phyloP scores from a whole-genome alignment of 92 coral and sea anemone genomes.

The Zoanthus sansibaricus region DNA sequence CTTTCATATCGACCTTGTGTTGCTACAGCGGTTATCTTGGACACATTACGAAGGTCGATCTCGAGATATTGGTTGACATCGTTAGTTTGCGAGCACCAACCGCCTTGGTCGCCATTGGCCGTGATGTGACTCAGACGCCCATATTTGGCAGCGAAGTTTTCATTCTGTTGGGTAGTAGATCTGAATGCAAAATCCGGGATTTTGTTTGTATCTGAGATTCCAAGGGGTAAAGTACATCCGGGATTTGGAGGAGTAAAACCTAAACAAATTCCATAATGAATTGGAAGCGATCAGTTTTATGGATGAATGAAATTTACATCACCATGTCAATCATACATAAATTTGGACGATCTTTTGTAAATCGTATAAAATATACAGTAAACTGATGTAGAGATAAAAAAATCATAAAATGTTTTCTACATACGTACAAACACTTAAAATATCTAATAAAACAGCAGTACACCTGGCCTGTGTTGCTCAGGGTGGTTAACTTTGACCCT shows the following conservation, averaged over 20 bases:
- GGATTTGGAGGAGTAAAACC: conserved; percentile 40
- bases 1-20: conserved; percentile 38
- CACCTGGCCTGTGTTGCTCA: too few species aligned
- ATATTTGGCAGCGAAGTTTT: conserved; percentile 29
- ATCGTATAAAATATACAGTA: too few species aligned
- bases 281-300: background rate
- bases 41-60: conserved; percentile 28
- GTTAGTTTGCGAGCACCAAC: conserved; percentile 28
- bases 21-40: conserved; percentile 29
- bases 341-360: too few species aligned
- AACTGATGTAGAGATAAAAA: too few species aligned
- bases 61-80: conserved; percentile 24
- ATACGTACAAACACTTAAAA: too few species aligned
- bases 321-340: too few species aligned
- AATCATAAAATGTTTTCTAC: too few species aligned
- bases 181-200: conserved; percentile 31
- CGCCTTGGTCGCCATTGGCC: conserved; percentile 34
- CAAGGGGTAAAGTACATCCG: conserved; percentile 44
- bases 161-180: conserved; percentile 18
- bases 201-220: conserved; percentile 18
- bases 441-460: too few species aligned
- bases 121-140: conserved; percentile 39
- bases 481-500: too few species aligned
- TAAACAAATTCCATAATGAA: background rate
- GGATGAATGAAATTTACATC: too few species aligned